Base-by-base conservation (phyloP, 2,113 vertebrate species). In the Pantherophis guttatus region DNA sequence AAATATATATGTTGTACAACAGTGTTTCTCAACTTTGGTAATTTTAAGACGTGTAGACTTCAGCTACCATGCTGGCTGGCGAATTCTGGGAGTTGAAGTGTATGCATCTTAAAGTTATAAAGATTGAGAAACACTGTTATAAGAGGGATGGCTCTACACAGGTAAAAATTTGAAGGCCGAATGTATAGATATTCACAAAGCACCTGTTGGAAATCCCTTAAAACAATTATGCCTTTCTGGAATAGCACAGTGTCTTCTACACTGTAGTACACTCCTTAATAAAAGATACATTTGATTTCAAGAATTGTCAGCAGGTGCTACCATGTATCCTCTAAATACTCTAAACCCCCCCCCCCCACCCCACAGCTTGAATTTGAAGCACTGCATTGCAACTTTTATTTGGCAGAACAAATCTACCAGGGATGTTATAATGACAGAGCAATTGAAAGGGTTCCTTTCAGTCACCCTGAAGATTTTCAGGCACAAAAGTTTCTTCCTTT, bases 311-410 rank as follows among this genome's bases (percentile, higher is more conserved):
- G 33, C 17, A 81, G 75, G 3, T 21, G 17, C 75, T 81, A 81
- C 33, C 8, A 19, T 81, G 17, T 39, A 39, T 44, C 33, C 75
- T 44, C 75, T 81, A 19, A 81, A 15, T 4, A 19, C 17, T 1
- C 5, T 19, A 19, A 39, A 1, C 1, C 39, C 39, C 39, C 39
- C 1, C 39, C 39, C 39, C 39, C 39, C 1, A 1, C 57, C 17
- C 5, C 1, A 0, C 15, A 0, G 39, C 39, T 19, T 15, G 65
- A 70, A 70, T 70, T 33, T n/a, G 29, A 81, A 81, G 33, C 70
- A 81, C 70, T 81, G 7, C 5, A 19, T 8, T 81, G 15, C 13
- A 44, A 0, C 2, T 86, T 85, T 70, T 0, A 0, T 1, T 92
- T 57, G 5, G 65, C 17, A 50, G 24, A 44, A 48, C 10, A 81